phyloP scores from a whole-genome alignment of 1,140 invertebrate species.

The Drosophila bocqueti region DNA sequence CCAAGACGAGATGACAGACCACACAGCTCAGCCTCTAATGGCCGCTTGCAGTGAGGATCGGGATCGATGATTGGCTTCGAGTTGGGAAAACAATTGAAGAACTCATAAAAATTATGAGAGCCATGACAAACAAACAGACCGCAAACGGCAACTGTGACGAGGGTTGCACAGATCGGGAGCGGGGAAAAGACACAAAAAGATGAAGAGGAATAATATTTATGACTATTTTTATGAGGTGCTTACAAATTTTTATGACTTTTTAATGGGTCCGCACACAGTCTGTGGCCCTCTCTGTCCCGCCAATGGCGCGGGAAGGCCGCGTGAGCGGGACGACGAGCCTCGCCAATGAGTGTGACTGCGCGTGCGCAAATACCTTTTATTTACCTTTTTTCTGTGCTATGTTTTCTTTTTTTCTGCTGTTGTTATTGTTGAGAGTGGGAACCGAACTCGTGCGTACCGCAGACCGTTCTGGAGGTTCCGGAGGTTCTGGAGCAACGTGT shows the following conservation, averaged over 20 bases:
- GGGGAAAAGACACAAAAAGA: slow-evolving; percentile 51
- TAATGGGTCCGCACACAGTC: slow-evolving; percentile 75
- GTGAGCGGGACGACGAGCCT: slow-evolving; percentile 23
- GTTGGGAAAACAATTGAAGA: slow-evolving; percentile 72
- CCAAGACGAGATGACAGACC: slow-evolving; percentile 22
- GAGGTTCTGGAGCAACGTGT: slow-evolving; percentile 63
- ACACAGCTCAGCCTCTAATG: slow-evolving; percentile 55
- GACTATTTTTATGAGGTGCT: slow-evolving; percentile 85
- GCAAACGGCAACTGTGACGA: slow-evolving; percentile 66
- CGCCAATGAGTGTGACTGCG: slow-evolving; percentile 71
- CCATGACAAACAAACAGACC: slow-evolving; percentile 59
- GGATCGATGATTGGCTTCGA: slow-evolving; percentile 53
- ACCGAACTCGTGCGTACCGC: slow-evolving; percentile 35
- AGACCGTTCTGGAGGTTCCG: slow-evolving; percentile 48
- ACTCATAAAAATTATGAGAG: slow-evolving; percentile 82
- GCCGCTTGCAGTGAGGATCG: slow-evolving; percentile 65
- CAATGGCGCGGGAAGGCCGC: neutral
- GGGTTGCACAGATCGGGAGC: slow-evolving; percentile 53
- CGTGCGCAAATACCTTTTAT: slow-evolving; percentile 84
- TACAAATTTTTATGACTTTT: slow-evolving; percentile 85
- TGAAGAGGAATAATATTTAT: slow-evolving; percentile 82
- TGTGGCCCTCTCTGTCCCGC: slow-evolving; percentile 38
- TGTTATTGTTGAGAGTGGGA: slow-evolving; percentile 1
- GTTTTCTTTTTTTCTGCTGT: slow-evolving; percentile 13
- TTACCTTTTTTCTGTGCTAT: slow-evolving; percentile 29